Evolutionary conservation across 23 tunicate genomes (phyloP), one percentile per base, ranked within the genome.

Genomic region (Ascidia mentula): DNA sequence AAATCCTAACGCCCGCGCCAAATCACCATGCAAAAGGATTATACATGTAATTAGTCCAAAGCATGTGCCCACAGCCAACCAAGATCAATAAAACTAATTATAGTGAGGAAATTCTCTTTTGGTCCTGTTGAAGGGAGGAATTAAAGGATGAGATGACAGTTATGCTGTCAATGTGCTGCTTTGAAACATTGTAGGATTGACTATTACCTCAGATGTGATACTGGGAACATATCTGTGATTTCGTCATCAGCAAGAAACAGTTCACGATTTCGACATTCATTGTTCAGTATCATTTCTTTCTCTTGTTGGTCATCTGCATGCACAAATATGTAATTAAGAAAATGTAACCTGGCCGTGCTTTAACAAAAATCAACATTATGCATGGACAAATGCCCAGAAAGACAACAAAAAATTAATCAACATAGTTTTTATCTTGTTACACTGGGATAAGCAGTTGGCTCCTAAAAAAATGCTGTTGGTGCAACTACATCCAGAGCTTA

Each of bases 241-340:
- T 95, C 99, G 13, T 88, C 87, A 69, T 86, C 88, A 35, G 84
- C 74, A 20, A 82, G 46, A 69, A 95, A 95, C 77, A 95, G 40
- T 74, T 95, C 99, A 20, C 99, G 89, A 59, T 80, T 82, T 0
- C 84, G 80, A 38, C 72, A 61, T 5, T 90, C 92, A 7, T 30
- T 73, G 22, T 86, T 79, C 59, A 75, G 32, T 0, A 95, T 75
- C 36, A 75, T 35, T 26, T 95, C 89, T 75, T 72, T 90, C 18
- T 86, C 88, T 34, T 38, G 46, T 32, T 71, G 37, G 60, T 85
- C 87, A 0, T 80, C 99, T 89, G 79, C 13, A 40, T 39, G n/a
- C n/a, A n/a, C n/a, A n/a, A n/a, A n/a, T n/a, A n/a, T n/a, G n/a
- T n/a, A n/a, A n/a, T n/a, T n/a, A n/a, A n/a, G n/a, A n/a, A n/a